Evolutionary conservation across 2,797 vertebrate genomes (phyloP).

Genomic region (Schizothorax lantsangensis): DNA sequence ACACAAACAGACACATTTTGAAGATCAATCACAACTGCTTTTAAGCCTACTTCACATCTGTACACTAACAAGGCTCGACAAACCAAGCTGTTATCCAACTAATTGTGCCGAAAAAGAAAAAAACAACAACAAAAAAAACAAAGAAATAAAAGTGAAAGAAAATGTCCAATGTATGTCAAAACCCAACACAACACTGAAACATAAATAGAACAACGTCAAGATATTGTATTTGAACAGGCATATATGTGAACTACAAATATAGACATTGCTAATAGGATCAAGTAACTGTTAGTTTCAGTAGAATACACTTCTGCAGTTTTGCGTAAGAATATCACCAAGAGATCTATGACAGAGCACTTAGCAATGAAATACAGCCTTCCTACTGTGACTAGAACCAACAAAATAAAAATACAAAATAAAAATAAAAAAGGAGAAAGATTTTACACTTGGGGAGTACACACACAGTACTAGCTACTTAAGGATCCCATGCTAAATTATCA

Average conservation of each 20-base stretch:
- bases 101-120: constrained; percentile 83
- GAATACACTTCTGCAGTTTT: constrained; percentile 82
- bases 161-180: constrained; percentile 74
- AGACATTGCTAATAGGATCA: constrained; percentile 83
- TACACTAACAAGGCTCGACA: constrained; percentile 60
- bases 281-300: constrained; percentile 83
- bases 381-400: constrained; percentile 72
- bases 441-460: constrained; percentile 71
- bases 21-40: constrained; percentile 57
- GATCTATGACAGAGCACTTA: constrained; percentile 82
- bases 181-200: constrained; percentile 93
- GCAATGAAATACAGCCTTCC: constrained; percentile 84
- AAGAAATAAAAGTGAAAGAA: constrained; percentile 63
- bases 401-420: not conserved
- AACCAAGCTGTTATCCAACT: constrained; percentile 69
- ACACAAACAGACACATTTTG: constrained; percentile 72
- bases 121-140: constrained; percentile 44
- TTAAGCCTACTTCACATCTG: constrained; percentile 60
- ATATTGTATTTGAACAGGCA: constrained; percentile 87
- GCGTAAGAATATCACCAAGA: constrained; percentile 78
- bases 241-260: constrained; percentile 88
- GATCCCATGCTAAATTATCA: constrained; percentile 82
- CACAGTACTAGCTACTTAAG: constrained; percentile 81
- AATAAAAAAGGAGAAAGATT: constrained; percentile 38
- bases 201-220: constrained; percentile 85